phyloP scores from a whole-genome alignment of 2,888 invertebrate species.

The Pristionchus fissidentatus region DNA sequence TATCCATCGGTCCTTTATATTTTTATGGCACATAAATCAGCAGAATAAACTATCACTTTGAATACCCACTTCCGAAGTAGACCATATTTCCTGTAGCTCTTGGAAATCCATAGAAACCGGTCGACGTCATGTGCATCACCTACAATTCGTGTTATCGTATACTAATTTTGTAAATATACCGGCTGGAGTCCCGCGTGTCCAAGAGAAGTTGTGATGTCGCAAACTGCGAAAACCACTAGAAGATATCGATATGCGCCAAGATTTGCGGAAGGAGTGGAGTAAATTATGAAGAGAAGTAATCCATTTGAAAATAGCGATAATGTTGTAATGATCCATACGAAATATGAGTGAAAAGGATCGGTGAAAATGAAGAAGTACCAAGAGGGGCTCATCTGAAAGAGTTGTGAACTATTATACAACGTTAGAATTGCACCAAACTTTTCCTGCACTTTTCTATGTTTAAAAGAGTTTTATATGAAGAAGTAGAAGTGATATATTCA shows the following conservation, averaged over 20 bases:
- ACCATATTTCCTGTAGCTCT: not conserved
- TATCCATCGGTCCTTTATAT: not conserved
- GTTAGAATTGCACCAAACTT: too few species aligned
- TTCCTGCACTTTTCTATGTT: too few species aligned
- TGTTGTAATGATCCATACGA: not conserved
- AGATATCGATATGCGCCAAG: constrained; percentile 12
- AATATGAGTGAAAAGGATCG: not conserved
- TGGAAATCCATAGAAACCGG: not conserved
- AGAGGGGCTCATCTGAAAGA: too few species aligned
- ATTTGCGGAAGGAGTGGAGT: not conserved
- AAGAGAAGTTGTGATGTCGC: not conserved
- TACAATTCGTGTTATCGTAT: not conserved
- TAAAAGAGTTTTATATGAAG: not conserved
- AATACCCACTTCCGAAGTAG: not conserved
- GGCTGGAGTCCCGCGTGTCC: not conserved
- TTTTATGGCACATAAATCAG: not conserved
- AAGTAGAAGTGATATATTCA: too few species aligned
- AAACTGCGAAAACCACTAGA: not conserved
- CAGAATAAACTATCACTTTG: too few species aligned
- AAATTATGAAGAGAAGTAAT: not conserved
- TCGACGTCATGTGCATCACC: not conserved
- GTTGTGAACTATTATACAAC: too few species aligned
- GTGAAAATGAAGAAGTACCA: not conserved
- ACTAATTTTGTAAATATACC: not conserved
- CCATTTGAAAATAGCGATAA: not conserved